Percentiles rank a stretch among this genome's conserved stretches.
Conservation (phyloP, 2,797 vertebrate species). For the Mastacembelus armatus region DNA sequence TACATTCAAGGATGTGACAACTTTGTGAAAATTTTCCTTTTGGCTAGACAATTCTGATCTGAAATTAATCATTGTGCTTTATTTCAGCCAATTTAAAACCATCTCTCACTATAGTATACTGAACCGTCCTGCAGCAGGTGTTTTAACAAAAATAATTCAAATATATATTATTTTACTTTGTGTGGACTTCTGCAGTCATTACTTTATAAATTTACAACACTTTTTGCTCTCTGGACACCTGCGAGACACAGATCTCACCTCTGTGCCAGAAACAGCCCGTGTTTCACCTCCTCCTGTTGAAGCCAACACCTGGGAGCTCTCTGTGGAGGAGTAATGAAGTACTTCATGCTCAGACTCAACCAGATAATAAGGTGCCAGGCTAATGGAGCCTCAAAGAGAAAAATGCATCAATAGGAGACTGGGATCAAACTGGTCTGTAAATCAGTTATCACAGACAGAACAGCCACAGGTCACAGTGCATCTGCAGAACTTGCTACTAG, state of each 20-base stretch:
- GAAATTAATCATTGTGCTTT: background rate
- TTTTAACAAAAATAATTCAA: constrained; percentile 3
- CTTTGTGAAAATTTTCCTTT: background rate
- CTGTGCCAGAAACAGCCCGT: constrained; percentile 22
- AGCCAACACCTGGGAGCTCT: constrained; percentile 56
- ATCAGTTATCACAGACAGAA: constrained; percentile 36
- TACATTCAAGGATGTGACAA: background rate
- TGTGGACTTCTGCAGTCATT: constrained; percentile 8
- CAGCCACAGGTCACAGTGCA: constrained; percentile 36
- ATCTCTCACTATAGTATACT: background rate
- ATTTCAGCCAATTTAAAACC: background rate
- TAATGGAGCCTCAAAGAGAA: constrained; percentile 54
- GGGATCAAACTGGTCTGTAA: constrained; percentile 43
- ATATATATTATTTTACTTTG: constrained; percentile 10
- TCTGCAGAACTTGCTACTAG: constrained; percentile 17
- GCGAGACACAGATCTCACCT: constrained; percentile 5
- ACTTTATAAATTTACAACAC: constrained; percentile 16
- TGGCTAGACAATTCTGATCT: background rate
- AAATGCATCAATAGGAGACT: constrained; percentile 19
- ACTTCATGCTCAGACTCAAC: constrained; percentile 58
- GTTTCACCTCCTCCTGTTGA: constrained; percentile 49
- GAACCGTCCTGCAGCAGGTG: background rate
- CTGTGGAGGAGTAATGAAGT: constrained; percentile 58
- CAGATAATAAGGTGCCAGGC: constrained; percentile 55
- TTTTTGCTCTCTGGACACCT: constrained; percentile 26